phyloP scores from a whole-genome alignment of 53 echinoderm and acorn worm genomes.

The Astropecten irregularis region DNA sequence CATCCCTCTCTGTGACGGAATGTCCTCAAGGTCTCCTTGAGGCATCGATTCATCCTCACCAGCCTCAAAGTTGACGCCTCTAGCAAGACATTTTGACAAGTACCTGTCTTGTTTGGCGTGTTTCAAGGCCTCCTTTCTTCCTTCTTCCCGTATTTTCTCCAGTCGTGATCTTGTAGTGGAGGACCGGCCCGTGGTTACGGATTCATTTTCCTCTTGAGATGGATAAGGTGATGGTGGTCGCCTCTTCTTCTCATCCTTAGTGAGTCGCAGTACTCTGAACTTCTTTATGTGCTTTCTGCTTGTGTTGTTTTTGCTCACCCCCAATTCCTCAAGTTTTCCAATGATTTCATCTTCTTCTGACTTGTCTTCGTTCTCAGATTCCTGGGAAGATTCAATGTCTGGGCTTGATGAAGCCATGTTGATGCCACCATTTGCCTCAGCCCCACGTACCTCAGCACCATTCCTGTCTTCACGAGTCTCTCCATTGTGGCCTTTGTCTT shows the following conservation, averaged over 20 bases:
- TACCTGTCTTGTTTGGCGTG: neutral
- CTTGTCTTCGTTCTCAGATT: too few relatives aligned
- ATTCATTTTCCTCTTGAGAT: neutral
- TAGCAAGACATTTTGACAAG: neutral
- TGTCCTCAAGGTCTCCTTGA: neutral
- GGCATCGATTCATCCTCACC: neutral
- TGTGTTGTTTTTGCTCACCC: neutral
- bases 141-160: neutral
- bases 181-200: neutral
- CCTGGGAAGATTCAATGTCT: too few relatives aligned
- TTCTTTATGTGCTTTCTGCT: neutral
- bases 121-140: constrained; percentile 4
- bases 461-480: too few relatives aligned
- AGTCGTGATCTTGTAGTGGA: neutral
- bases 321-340: neutral
- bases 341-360: neutral
- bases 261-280: neutral
- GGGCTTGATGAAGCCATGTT: too few relatives aligned
- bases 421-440: too few relatives aligned
- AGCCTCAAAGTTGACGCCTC: constrained; percentile 2
- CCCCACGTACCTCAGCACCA: too few relatives aligned
- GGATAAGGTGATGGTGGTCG: neutral
- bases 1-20: neutral
- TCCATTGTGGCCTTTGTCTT: too few relatives aligned
- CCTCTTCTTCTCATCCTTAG: neutral